Conservation (phyloP, 2,113 vertebrate species). For the Catharus bicknelli region DNA sequence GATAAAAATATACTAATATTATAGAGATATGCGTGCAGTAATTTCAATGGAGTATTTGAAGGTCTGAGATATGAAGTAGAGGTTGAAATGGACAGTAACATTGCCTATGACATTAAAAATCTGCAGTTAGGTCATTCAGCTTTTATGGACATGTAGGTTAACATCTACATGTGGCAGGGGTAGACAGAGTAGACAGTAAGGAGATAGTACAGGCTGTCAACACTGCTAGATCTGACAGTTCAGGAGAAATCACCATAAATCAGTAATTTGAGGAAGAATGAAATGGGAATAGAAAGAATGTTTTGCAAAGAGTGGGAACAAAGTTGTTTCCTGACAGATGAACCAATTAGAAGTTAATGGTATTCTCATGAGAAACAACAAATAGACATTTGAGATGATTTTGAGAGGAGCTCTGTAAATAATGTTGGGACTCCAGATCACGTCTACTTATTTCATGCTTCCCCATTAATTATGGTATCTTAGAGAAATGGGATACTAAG, state of each 20-base stretch:
- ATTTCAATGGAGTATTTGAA: not conserved
- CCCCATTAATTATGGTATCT: not conserved
- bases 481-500: not conserved
- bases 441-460: not conserved
- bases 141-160: not conserved
- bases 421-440: not conserved
- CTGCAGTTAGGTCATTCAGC: too few species aligned
- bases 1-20: not conserved
- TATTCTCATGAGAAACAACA: not conserved
- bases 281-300: not conserved
- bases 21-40: not conserved
- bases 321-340: not conserved
- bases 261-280: not conserved
- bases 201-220: not conserved
- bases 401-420: not conserved
- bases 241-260: not conserved
- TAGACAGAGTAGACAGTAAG: not conserved
- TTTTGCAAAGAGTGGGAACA: not conserved
- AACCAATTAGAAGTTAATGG: not conserved
- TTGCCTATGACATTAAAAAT: not conserved
- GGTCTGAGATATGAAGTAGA: not conserved
- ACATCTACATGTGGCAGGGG: not conserved
- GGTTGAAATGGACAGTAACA: not conserved
- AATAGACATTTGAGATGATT: not conserved
- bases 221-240: not conserved